A percentile compares a stretch with the other conserved stretches of the same genome.
Evolutionary conservation across 2,797 vertebrate genomes (phyloP).

Genomic region (Poeciliopsis infans): DNA sequence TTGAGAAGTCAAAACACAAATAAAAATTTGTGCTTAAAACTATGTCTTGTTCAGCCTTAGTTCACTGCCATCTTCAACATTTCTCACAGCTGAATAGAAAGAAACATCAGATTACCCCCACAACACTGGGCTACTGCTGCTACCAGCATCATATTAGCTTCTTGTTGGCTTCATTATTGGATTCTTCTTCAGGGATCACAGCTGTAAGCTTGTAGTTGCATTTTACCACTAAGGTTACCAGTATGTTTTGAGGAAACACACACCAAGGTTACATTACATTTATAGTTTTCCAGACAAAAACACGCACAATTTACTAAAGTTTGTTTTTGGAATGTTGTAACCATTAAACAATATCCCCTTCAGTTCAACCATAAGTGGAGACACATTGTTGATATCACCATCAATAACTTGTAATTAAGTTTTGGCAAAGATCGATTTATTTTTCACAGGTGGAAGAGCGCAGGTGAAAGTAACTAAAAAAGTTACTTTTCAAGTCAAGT

Average conservation of each 20-base stretch:
- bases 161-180: neutral
- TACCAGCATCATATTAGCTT: neutral
- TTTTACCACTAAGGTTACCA: neutral
- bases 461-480: no score
- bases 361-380: no score
- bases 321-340: no score
- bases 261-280: neutral
- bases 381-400: neutral
- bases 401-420: no score
- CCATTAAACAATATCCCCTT: no score
- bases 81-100: neutral
- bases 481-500: no score
- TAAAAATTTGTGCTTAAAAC: neutral
- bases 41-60: neutral
- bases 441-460: no score
- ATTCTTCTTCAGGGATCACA: neutral
- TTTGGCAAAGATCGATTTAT: no score
- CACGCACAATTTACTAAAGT: no score
- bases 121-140: neutral
- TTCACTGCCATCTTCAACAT: neutral
- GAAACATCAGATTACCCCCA: neutral
- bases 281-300: no score
- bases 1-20: neutral
- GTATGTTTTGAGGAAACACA: neutral
- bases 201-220: neutral